These are phyloP conservation scores for Carollia perspicillata DNA, from an alignment of 2,113 vertebrate species.

Conservation along the genomic window DNA sequence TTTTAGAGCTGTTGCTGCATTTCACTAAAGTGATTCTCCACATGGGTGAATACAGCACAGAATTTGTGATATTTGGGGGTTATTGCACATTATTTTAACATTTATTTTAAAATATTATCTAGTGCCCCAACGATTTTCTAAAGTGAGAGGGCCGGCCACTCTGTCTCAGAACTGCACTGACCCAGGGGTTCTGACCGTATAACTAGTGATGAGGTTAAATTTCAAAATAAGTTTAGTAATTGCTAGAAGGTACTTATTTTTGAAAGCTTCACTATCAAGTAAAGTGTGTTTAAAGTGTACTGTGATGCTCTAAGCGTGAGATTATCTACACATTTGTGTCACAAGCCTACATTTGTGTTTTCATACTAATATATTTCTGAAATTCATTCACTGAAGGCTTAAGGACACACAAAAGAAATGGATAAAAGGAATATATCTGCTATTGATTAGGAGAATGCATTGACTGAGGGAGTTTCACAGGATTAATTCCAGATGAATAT, in stretches of 20 bases:
- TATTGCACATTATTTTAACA: neutral
- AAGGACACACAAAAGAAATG: neutral
- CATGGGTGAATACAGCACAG: neutral
- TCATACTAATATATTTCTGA: neutral
- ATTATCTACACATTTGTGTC: neutral
- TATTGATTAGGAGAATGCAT: neutral
- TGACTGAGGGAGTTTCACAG: neutral
- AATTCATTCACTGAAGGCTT: constrained; percentile 15
- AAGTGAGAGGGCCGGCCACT: neutral
- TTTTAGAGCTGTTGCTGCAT: neutral
- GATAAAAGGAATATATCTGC: neutral
- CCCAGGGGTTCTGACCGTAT: neutral
- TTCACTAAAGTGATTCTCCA: neutral
- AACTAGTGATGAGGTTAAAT: neutral
- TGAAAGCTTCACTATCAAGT: neutral
- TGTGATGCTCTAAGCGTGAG: neutral
- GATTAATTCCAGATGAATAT: neutral
- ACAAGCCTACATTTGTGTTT: neutral
- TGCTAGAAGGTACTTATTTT: constrained; percentile 11
- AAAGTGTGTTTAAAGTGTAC: constrained; percentile 9
- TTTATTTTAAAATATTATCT: neutral
- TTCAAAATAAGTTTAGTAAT: constrained; percentile 1
- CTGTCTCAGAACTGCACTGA: neutral
- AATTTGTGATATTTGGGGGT: neutral
- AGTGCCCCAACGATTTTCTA: neutral